Evolutionary conservation across 2,797 vertebrate genomes (phyloP).

Genomic region (Myioborus melanocephalus): DNA sequence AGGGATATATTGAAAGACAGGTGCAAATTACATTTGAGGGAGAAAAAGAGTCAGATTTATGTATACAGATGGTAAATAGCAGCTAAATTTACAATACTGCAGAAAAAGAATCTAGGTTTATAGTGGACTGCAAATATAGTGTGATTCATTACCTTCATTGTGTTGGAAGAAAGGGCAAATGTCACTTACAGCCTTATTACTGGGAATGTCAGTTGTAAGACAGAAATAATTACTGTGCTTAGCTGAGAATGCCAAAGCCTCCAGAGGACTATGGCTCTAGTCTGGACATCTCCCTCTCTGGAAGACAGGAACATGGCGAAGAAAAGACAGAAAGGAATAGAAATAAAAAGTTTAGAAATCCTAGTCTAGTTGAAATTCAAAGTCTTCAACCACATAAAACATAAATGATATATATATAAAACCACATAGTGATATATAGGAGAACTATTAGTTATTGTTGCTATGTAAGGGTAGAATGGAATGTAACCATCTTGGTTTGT

Average conservation of each 20-base stretch:
- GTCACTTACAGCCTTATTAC: slow-evolving; percentile 40
- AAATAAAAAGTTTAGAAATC: not conserved
- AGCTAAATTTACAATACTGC: not conserved
- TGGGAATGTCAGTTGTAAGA: slow-evolving; percentile 47
- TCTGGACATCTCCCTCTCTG: not conserved
- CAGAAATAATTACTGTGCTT: slow-evolving; percentile 46
- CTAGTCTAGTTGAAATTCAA: not conserved
- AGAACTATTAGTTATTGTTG: not conserved
- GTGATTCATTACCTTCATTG: slow-evolving; percentile 24
- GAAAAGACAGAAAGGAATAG: not conserved
- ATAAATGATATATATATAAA: too few relatives aligned
- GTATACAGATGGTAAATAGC: slow-evolving; percentile 15
- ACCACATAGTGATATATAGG: not conserved
- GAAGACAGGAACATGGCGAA: not conserved
- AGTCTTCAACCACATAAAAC: not conserved
- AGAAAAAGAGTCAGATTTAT: not conserved
- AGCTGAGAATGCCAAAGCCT: slow-evolving; percentile 1
- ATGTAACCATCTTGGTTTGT: not conserved
- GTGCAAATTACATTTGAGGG: slow-evolving; percentile 31
- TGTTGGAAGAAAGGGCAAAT: slow-evolving; percentile 36
- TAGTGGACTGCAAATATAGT: not conserved
- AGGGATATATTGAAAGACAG: slow-evolving; percentile 30
- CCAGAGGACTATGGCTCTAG: not conserved
- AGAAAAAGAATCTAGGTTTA: not conserved
- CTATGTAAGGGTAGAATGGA: not conserved